Evolutionary conservation across 2,888 invertebrate genomes (phyloP).

Genomic region (Polyommatus iphigenia): DNA sequence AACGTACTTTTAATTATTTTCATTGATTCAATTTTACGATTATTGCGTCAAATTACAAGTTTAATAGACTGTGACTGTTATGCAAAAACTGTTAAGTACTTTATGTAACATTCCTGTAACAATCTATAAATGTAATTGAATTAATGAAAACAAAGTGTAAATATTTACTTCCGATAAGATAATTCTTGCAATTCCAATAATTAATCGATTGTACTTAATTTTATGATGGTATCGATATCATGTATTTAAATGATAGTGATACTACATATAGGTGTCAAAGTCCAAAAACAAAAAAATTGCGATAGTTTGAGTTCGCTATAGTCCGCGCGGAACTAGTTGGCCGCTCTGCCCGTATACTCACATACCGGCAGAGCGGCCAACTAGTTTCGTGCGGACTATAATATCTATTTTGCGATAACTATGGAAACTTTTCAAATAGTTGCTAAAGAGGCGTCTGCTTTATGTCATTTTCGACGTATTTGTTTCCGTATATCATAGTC

Average conservation of each 20-base stretch:
- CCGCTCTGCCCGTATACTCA: too few relatives aligned
- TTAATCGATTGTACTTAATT: not conserved
- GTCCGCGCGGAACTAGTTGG: too few relatives aligned
- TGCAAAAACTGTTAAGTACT: not conserved
- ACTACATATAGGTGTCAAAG: not conserved
- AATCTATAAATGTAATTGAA: not conserved
- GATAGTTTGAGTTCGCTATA: too few relatives aligned
- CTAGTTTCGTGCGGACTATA: too few relatives aligned
- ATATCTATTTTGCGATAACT: too few relatives aligned
- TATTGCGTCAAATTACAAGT: not conserved
- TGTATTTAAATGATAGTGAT: not conserved
- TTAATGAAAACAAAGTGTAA: not conserved
- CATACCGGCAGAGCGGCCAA: too few relatives aligned
- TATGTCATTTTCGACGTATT: too few relatives aligned
- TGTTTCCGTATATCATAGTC: too few relatives aligned
- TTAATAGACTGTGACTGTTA: not conserved
- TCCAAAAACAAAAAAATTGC: not conserved
- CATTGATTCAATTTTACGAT: not conserved
- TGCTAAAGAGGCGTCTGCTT: too few relatives aligned
- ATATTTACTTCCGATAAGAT: constrained; percentile 13
- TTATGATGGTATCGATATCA: not conserved
- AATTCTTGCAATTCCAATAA: not conserved
- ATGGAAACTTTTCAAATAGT: too few relatives aligned
- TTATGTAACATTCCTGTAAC: not conserved
- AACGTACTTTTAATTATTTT: not conserved